phyloP scores from a whole-genome alignment of 2,113 vertebrate genomes.

The Nothocercus julius region DNA sequence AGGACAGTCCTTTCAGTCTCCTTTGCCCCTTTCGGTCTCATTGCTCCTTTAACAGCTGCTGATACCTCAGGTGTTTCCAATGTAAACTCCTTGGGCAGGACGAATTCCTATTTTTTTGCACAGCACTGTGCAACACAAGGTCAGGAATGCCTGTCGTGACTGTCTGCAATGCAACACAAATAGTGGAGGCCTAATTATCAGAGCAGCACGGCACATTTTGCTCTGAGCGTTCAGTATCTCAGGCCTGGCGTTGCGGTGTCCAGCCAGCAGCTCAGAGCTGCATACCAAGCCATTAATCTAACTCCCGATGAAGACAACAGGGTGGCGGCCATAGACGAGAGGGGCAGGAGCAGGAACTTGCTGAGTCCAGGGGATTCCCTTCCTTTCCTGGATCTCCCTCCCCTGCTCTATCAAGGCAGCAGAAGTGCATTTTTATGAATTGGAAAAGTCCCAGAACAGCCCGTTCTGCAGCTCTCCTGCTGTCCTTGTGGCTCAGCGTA shows the following conservation, averaged over 20 bases:
- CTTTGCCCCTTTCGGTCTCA: not conserved
- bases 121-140: not conserved
- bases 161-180: not conserved
- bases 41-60: not conserved
- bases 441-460: slow-evolving; percentile 57
- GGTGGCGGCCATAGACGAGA: not conserved
- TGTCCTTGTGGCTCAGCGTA: not conserved
- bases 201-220: not conserved
- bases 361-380: slow-evolving; percentile 53
- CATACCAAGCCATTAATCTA: fast-evolving
- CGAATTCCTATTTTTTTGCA: not conserved
- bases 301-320: not conserved
- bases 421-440: not conserved
- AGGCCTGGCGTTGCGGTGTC: not conserved
- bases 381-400: slow-evolving; percentile 1
- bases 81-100: not conserved
- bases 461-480: not conserved
- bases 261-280: fast-evolving
- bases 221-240: not conserved
- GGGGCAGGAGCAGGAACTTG: not conserved
- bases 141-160: not conserved
- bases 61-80: not conserved
- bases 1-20: not conserved
- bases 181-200: not conserved
- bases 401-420: not conserved